Base-by-base conservation (phyloP, 2,797 vertebrate species). In the Acropternis orthonyx region DNA sequence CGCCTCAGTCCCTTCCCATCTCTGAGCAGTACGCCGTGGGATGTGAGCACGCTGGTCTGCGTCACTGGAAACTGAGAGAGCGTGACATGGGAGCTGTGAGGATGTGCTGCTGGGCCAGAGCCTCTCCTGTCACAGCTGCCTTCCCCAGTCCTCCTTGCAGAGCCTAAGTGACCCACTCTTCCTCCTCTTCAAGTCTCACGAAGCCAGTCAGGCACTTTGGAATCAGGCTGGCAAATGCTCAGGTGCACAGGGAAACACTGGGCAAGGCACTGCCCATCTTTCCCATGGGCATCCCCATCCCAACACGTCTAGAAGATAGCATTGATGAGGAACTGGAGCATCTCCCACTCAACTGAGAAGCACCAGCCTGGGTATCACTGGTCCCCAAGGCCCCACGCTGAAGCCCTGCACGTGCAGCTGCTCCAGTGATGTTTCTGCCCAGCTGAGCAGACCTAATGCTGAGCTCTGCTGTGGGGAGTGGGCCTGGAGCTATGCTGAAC, bases 391-490 rank as follows among this genome's bases (percentile, higher is more conserved):
- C 23, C 12, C 18, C 27, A 48, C 27, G 23, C 21, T 37, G 20
- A 37, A 86, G 34, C 9, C 48, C 59, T 24, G 11, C 3, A 6
- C 0, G 1, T 41, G 30, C 8, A 41, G 52, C 34, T 46, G 28
- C 36, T 43, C 11, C 13, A 32, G 32, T 44, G 72, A 85, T 23
- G 9, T 22, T 49, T 58, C 39, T 66, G 52, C 34, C 61, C 30
- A 7, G 1, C 0, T 0, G 1, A 88, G 59, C 1, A 1, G 27
- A 11, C 34, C 43, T 1, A 1, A n/a, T 0, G 0, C 28, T 2
- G 2, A 89, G 41, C 34, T 32, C 32, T 73, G 49, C 28, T 32
- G 26, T 4, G 8, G 12, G 21, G 17, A 78, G 26, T 5, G 8
- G 6, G 8, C 26, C 44, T 49, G 54, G 34, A 21, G 32, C 62